Evolutionary conservation across 2,888 invertebrate species (phyloP).

Genomic region (Meiosimyza decipiens): DNA sequence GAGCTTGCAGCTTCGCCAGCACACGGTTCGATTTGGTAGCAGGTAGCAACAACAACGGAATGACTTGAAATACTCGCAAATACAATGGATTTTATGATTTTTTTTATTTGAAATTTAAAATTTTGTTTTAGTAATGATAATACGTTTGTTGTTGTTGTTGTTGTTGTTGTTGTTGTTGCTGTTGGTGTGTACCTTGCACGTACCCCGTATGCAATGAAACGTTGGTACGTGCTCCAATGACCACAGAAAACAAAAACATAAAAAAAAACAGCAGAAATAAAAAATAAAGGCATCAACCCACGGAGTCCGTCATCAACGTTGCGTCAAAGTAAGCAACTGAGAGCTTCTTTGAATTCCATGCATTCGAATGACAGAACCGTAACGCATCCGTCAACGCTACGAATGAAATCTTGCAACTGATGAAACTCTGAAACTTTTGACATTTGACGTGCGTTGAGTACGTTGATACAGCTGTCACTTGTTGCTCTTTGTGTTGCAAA

Average conservation of each 20-base stretch:
- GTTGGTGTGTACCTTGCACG: slow-evolving; percentile 23
- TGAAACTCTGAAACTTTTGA: no score
- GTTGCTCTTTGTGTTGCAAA: no score
- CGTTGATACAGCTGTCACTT: no score
- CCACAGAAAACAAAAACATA: slow-evolving; percentile 26
- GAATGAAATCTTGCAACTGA: no score
- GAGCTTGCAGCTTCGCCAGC: not conserved
- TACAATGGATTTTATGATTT: slow-evolving; percentile 6
- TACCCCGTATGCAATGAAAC: slow-evolving; percentile 35
- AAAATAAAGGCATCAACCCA: not conserved
- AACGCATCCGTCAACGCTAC: no score
- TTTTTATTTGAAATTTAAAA: slow-evolving; percentile 20
- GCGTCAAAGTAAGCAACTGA: no score
- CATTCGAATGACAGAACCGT: no score
- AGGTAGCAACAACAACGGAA: not conserved
- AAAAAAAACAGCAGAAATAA: not conserved
- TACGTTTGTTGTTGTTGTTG: slow-evolving; percentile 23
- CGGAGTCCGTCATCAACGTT: not conserved
- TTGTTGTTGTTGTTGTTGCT: slow-evolving; percentile 19
- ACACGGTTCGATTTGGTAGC: not conserved
- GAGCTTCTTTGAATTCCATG: no score
- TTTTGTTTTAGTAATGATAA: slow-evolving; percentile 18
- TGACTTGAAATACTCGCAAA: not conserved
- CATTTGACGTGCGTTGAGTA: no score
- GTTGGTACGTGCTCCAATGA: slow-evolving; percentile 37